Percentiles rank a stretch among this genome's conserved stretches.
These are phyloP conservation scores for Ptilorrhoa leucosticta DNA, from an alignment of 2,113 vertebrate species.

Conservation along the genomic window DNA sequence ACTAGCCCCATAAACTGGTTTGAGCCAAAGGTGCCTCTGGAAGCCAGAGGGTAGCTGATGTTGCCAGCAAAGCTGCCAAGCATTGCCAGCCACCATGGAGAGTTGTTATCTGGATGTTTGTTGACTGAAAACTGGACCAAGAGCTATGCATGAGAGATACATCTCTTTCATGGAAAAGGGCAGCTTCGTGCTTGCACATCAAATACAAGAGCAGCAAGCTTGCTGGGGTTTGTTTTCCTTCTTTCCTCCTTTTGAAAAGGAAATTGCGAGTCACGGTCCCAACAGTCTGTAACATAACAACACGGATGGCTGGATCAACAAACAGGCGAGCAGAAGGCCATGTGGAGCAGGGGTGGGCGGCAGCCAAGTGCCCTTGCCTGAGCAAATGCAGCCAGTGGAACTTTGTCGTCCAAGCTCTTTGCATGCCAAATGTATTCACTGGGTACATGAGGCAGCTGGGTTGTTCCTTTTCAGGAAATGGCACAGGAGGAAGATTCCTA, in stretches of 20 bases:
- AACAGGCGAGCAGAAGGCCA: background rate
- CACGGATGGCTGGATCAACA: background rate
- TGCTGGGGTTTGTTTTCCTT: conserved; percentile 2
- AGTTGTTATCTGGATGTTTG: background rate
- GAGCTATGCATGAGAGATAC: accelerated
- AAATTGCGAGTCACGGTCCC: background rate
- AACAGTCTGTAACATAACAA: background rate
- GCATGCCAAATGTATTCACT: background rate
- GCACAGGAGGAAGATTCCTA: background rate
- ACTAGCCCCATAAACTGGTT: background rate
- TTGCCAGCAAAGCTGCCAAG: background rate
- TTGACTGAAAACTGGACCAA: background rate
- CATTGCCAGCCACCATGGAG: background rate
- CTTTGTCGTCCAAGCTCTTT: background rate
- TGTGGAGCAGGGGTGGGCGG: accelerated
- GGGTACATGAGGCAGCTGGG: background rate
- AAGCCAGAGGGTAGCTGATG: background rate
- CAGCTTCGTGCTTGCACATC: background rate
- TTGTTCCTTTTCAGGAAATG: conserved; percentile 18
- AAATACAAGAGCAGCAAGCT: background rate
- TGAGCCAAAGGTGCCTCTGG: background rate
- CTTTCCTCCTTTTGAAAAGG: background rate
- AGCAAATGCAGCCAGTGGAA: background rate
- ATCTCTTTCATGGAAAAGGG: background rate
- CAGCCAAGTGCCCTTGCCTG: background rate